phyloP scores from a whole-genome alignment of 1,140 invertebrate species.

The Piezodorus guildinii region DNA sequence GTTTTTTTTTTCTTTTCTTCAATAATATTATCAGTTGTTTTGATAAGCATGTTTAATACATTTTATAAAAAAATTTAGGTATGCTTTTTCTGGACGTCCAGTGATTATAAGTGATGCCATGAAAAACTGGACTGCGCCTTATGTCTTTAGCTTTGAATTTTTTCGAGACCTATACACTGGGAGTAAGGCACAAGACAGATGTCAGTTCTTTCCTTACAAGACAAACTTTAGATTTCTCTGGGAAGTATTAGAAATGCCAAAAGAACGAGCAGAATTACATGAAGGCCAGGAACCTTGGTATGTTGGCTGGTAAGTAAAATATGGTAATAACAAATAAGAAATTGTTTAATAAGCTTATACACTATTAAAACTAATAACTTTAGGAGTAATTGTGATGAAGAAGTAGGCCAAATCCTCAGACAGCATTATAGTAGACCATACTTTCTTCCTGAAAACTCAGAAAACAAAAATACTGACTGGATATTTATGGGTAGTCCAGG shows the following conservation, averaged over 20 bases:
- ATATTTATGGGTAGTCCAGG: conserved; percentile 92
- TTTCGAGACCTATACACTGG: conserved; percentile 64
- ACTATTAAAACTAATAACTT: neutral
- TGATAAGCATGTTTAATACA: neutral
- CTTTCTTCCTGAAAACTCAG: conserved; percentile 71
- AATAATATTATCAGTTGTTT: neutral
- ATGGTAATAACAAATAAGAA: neutral
- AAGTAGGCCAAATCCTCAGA: conserved; percentile 59
- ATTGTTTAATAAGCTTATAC: neutral
- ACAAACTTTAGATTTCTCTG: conserved; percentile 64
- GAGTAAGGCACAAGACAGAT: conserved; percentile 39
- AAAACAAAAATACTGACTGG: conserved; percentile 82
- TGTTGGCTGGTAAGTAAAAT: conserved; percentile 62
- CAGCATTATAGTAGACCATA: conserved; percentile 73
- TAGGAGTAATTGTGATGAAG: conserved; percentile 81
- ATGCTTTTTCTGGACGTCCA: conserved; percentile 64
- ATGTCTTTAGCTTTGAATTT: conserved; percentile 59
- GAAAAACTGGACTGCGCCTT: conserved; percentile 59
- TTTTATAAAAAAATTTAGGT: conserved; percentile 35
- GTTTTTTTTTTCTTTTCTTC: neutral
- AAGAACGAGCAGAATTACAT: conserved; percentile 47
- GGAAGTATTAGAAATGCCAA: conserved; percentile 69
- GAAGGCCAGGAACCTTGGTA: conserved; percentile 67
- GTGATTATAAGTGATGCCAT: conserved; percentile 76
- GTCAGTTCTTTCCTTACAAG: conserved; percentile 87